Conservation (phyloP, 2,113 vertebrate genomes). For the Lophura nycthemera region DNA sequence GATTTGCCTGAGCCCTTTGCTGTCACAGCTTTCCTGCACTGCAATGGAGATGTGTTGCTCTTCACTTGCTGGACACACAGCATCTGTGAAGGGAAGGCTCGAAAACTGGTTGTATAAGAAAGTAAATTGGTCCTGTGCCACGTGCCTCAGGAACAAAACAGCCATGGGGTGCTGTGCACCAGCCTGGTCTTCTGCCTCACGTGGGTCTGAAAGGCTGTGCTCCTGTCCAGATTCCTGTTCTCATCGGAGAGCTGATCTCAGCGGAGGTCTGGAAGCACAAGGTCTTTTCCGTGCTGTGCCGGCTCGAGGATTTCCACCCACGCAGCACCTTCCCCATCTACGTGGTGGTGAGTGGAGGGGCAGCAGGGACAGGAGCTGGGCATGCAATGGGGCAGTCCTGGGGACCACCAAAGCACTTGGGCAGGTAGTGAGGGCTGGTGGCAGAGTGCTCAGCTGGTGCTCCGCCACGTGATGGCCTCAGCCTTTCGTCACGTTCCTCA, state of each 20-base stretch:
- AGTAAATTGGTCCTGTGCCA: background rate
- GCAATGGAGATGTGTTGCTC: background rate
- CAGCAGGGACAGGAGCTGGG: background rate
- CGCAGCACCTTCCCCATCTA: conserved; percentile 92
- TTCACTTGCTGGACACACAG: background rate
- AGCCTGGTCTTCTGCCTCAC: background rate
- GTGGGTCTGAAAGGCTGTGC: background rate
- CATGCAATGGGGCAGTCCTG: background rate
- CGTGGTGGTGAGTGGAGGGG: conserved; percentile 87
- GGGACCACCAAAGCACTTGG: too few relatives aligned
- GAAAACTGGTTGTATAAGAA: background rate
- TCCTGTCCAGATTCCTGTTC: conserved; percentile 81
- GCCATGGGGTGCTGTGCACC: background rate
- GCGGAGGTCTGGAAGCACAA: conserved; percentile 95
- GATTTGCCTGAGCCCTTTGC: background rate
- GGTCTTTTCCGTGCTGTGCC: conserved; percentile 89
- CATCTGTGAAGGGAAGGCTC: background rate
- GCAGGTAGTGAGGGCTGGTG: background rate
- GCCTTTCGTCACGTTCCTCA: background rate
- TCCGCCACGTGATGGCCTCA: background rate
- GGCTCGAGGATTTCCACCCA: conserved; percentile 90
- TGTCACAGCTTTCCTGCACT: background rate
- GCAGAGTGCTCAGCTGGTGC: background rate
- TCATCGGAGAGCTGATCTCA: conserved; percentile 89
- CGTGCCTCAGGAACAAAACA: background rate